These are phyloP conservation scores for Teleiodes luculella DNA, from an alignment of 2,888 invertebrate genomes.

Conservation along the genomic window DNA sequence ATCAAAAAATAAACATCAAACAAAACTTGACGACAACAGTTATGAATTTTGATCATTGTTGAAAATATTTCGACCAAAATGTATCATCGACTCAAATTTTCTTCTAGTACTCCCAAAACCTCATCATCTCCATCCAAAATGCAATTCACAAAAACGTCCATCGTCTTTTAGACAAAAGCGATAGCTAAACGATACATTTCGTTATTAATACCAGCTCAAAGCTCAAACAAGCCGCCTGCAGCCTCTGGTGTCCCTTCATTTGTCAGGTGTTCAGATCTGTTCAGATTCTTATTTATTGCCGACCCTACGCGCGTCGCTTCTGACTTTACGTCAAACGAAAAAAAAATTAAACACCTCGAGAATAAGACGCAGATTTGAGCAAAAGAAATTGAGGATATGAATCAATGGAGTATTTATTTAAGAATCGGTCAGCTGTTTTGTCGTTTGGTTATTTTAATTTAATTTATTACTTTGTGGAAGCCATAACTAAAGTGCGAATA, in stretches of 20 bases:
- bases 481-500: too few relatives aligned
- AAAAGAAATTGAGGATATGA: background rate
- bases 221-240: conserved; percentile 51
- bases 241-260: conserved; percentile 69
- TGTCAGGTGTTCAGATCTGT: conserved; percentile 68
- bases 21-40: too few relatives aligned
- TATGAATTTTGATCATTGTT: too few relatives aligned
- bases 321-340: conserved; percentile 4
- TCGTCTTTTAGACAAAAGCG: conserved; percentile 5
- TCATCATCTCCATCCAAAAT: too few relatives aligned
- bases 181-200: conserved; percentile 13
- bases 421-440: background rate
- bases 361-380: conserved; percentile 31
- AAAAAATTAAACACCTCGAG: background rate
- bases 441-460: conserved; percentile 1
- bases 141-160: background rate
- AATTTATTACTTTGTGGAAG: background rate
- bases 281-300: conserved; percentile 73
- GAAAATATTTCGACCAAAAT: too few relatives aligned
- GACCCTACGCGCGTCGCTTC: conserved; percentile 58
- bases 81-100: too few relatives aligned
- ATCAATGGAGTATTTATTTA: background rate
- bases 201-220: conserved; percentile 5
- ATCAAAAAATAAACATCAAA: too few relatives aligned
- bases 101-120: too few relatives aligned